Evolutionary conservation across 35 echinoderm and acorn worm species (phyloP).

Genomic region (Stichopus chloronotus): DNA sequence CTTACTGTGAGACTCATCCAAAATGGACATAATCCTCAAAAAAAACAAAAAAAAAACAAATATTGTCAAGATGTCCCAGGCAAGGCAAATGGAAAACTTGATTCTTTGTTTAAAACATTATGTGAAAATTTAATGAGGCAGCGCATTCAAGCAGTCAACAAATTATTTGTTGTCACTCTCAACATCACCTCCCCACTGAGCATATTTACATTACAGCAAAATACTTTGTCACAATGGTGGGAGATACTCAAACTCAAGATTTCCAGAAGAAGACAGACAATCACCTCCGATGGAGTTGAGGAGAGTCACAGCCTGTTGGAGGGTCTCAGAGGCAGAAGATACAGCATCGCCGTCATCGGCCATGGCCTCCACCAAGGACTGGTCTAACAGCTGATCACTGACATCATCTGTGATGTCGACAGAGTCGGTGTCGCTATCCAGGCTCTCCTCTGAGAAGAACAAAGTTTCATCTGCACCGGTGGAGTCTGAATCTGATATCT

Average conservation of each 20-base stretch:
- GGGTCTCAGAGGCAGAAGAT: neutral
- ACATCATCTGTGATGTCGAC: conserved; percentile 32
- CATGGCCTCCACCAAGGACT: neutral
- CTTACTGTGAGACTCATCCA: no score
- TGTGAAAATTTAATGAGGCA: no score
- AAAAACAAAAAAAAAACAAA: no score
- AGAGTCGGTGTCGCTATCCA: conserved; percentile 14
- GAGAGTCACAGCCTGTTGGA: conserved; percentile 17
- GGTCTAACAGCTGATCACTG: conserved; percentile 17
- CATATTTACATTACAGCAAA: no score
- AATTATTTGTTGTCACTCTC: no score
- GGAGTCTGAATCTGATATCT: conserved; percentile 8
- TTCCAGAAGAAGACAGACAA: conserved; percentile 1
- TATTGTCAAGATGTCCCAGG: no score
- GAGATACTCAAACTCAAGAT: neutral
- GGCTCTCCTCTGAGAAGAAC: neutral
- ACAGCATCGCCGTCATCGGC: neutral
- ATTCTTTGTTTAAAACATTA: no score
- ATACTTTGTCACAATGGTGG: no score
- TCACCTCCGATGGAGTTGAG: conserved; percentile 26
- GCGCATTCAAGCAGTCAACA: no score
- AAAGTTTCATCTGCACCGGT: neutral
- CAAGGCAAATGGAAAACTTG: no score
- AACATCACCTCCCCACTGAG: no score
- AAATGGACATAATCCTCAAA: no score